Base-by-base conservation (phyloP, 2,888 invertebrate genomes). In the Lissonota sp. region DNA sequence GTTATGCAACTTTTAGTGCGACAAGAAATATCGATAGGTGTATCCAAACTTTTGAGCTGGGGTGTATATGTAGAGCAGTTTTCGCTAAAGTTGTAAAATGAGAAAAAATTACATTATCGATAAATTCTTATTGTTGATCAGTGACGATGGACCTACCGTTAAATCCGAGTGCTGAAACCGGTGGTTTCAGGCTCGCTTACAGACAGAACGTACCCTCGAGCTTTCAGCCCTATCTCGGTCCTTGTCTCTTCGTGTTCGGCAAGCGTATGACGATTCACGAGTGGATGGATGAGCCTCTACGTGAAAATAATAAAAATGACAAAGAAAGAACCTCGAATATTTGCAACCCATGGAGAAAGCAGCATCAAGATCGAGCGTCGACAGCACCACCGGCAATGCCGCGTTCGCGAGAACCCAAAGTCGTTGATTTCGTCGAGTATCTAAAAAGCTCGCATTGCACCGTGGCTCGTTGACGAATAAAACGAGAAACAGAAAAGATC, bases 181-280 rank as follows among this genome's bases (percentile, higher is more conserved):
- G 97, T 8, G 95, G 95, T 79, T 97, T 97, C 88, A 96, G 96
- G 88, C 91, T 97, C 83, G 95, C 95, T 10, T 97, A 97, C 91
- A 95, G 95, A 83, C 97, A 97, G 93, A 93, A 94, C 44, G 93
- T 96, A 76, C 96, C 96, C 0, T 95, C 96, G 87, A 87, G 87
- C 58, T 95, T 96, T 0, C 97, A 96, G 7, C 96, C 96, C 0
- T 97, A 97, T 90, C 94, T 97, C 84, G 97, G 97, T 0, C 93
- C 95, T 85, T 95, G 95, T 75, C 92, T 96, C 63, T 94, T 95
- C 66, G 94, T 96, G 7, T 94, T 95, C 79, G 96, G 96, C 8
- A 94, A 94, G 87, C 80, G 73, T 70, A 83, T 83, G 84, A 84
- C 83, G 67, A 37, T 87, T 64, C 85, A 84, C 55, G 86, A 87